Conservation (phyloP, 2,113 vertebrate genomes). For the Nycticryphes semicollaris region DNA sequence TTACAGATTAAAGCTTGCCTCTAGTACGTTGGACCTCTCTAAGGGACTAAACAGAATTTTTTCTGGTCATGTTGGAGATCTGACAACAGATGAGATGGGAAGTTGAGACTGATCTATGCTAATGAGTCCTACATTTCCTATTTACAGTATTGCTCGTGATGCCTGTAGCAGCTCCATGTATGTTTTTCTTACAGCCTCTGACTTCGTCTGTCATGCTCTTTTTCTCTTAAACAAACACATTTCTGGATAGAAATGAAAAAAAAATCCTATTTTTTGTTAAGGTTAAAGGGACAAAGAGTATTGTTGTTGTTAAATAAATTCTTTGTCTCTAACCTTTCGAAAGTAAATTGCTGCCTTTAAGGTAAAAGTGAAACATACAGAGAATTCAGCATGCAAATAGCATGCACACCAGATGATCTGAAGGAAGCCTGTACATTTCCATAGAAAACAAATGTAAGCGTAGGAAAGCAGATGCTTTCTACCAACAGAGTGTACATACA, state of each 20-base stretch:
- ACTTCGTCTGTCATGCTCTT: background rate
- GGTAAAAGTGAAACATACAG: slow-evolving; percentile 62
- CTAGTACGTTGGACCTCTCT: background rate
- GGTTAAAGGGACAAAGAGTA: background rate
- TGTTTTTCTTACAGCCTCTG: background rate
- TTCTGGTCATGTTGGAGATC: background rate
- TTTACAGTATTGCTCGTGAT: slow-evolving; percentile 14
- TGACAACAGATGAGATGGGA: background rate
- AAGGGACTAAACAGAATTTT: background rate
- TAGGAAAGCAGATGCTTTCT: slow-evolving; percentile 74
- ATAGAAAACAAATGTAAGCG: slow-evolving; percentile 67
- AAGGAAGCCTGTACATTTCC: slow-evolving; percentile 62
- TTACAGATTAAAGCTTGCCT: slow-evolving; percentile 3
- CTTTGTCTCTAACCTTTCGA: slow-evolving; percentile 48
- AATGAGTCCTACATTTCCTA: slow-evolving; percentile 8
- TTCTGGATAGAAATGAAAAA: slow-evolving; percentile 18
- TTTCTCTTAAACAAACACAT: slow-evolving; percentile 9
- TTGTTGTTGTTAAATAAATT: slow-evolving; percentile 20
- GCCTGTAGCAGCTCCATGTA: background rate
- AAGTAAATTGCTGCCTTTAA: slow-evolving; percentile 42
- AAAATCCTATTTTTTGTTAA: background rate
- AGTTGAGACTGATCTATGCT: slow-evolving; percentile 16
- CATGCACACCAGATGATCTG: slow-evolving; percentile 64
- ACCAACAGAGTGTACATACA: slow-evolving; percentile 60
- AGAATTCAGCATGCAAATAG: slow-evolving; percentile 71